Evolutionary conservation across 2,888 invertebrate species (phyloP), one percentile per base, ranked within the genome.

Genomic region (Enoplolaimus lenunculus): DNA sequence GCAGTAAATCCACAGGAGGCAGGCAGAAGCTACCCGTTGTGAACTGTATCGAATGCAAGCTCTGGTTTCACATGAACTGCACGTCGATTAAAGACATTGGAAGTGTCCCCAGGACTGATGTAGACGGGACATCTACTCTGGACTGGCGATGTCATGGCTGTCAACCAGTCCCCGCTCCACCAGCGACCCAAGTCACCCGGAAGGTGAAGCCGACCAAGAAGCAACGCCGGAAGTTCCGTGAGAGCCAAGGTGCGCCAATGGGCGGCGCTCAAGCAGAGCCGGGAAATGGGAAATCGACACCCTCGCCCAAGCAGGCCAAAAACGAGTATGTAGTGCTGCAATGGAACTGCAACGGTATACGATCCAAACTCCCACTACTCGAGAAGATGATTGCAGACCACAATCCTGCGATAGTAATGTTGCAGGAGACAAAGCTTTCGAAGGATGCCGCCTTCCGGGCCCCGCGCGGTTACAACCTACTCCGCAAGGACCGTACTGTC

Each of bases 331-430:
- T 57, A n/a, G 57, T 57, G n/a, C n/a, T 57, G 57, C 57, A 57
- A 57, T 57, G 57, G 57, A 57, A 57, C 57, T 57, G 57, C n/a
- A 57, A 57, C n/a, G 57, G 57, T n/a, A 21, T 57, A n/a, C 57
- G 57, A 16, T 57, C 57, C n/a, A 57, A 57, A 57, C 16, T 21
- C 16, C 57, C 57, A n/a, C n/a, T 57, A 16, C 57, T 57, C 16
- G 57, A 57, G 16, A 16, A n/a, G 16, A 16, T 57, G 16, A 57
- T 57, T 21, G n/a, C 57, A 16, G 16, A 21, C 16, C n/a, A 57
- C n/a, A n/a, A 57, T 21, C 57, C 57, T n/a, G 16, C 57, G n/a
- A n/a, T 57, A 16, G n/a, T 57, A 57, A 16, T 57, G 16, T n/a
- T 57, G 57, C 57, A 57, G n/a, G 57, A 57, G n/a, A 57, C 57